Percentiles rank a stretch among this genome's conserved stretches.
phyloP scores from a whole-genome alignment of 2,888 invertebrate species.

The Psylliodes chrysocephalus region DNA sequence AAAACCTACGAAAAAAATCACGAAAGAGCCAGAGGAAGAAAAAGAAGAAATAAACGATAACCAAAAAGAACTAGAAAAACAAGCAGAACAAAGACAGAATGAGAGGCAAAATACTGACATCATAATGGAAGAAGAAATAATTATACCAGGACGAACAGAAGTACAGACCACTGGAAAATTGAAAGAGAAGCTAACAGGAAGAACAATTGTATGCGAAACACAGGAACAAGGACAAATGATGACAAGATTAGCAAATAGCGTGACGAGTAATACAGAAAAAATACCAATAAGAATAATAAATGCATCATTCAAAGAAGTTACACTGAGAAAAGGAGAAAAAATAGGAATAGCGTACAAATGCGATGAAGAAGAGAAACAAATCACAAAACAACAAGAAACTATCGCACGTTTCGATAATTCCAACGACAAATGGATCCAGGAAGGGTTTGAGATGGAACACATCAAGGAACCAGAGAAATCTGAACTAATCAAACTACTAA shows the following conservation, averaged over 20 bases:
- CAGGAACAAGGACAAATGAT: not conserved
- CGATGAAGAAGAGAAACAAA: not conserved
- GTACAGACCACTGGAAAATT: not conserved
- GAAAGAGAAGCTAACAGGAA: not conserved
- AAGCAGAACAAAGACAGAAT: no score
- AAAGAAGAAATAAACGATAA: no score
- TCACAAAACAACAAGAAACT: not conserved
- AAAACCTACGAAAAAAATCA: no score
- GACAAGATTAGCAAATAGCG: not conserved
- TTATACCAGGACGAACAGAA: not conserved
- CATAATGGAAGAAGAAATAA: not conserved
- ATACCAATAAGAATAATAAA: constrained; percentile 2
- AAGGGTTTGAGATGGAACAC: constrained; percentile 24
- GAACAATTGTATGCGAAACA: not conserved
- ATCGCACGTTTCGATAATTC: constrained; percentile 7
- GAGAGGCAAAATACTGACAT: no score
- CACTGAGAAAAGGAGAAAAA: not conserved
- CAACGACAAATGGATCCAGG: constrained; percentile 17
- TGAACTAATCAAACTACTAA: not conserved
- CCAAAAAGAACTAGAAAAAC: no score
- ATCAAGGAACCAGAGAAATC: not conserved
- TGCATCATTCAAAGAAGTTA: not conserved
- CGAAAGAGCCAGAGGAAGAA: not conserved
- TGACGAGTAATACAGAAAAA: not conserved
- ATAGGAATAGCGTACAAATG: constrained; percentile 1